These are phyloP conservation scores for Xylophagus ater DNA, from an alignment of 2,888 invertebrate genomes.

Conservation along the genomic window DNA sequence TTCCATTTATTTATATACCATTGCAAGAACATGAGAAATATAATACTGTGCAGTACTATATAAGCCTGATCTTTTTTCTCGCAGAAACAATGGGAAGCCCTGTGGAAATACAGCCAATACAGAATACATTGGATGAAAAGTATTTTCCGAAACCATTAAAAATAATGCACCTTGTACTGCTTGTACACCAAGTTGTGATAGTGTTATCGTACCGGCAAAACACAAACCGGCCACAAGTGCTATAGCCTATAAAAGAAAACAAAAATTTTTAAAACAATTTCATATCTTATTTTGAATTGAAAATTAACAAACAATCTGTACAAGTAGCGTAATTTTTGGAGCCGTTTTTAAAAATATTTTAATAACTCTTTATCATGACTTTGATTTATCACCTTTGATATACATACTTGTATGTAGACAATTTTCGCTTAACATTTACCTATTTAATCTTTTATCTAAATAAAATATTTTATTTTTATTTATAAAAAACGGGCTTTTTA, in stretches of 20 bases:
- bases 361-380: too few species aligned
- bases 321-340: too few species aligned
- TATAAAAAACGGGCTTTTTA: too few species aligned
- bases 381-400: too few species aligned
- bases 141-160: conserved; percentile 79
- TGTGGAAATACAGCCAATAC: conserved; percentile 75
- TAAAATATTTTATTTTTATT: too few species aligned
- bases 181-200: conserved; percentile 73
- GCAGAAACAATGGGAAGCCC: conserved; percentile 63
- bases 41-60: conserved; percentile 75
- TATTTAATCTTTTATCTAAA: too few species aligned
- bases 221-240: conserved; percentile 75
- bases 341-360: too few species aligned
- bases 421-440: too few species aligned
- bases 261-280: too few species aligned
- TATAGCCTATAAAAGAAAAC: conserved; percentile 42
- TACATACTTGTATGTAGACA: too few species aligned
- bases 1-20: conserved; percentile 47
- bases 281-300: too few species aligned
- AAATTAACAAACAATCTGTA: too few species aligned
- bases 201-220: conserved; percentile 60
- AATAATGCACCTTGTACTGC: conserved; percentile 81
- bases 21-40: conserved; percentile 61
- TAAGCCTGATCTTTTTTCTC: conserved; percentile 73
- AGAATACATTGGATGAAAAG: conserved; percentile 85